Percentiles rank a stretch among this genome's conserved stretches.
These are phyloP conservation scores for Deilephila elpenor DNA, from an alignment of 2,888 invertebrate species.

Conservation along the genomic window DNA sequence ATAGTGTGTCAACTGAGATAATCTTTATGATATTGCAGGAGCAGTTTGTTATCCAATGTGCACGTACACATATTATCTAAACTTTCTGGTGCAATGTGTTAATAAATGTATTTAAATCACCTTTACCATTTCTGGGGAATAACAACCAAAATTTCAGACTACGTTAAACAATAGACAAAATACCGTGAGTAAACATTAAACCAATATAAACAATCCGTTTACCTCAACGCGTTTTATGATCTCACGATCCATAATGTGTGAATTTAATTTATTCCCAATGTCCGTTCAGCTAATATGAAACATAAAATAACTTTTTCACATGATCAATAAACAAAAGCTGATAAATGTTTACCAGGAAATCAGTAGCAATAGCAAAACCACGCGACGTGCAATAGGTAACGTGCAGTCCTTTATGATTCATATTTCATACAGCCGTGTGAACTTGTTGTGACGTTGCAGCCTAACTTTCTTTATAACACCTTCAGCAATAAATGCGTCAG, in stretches of 20 bases:
- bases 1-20: background rate
- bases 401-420: conserved; percentile 25
- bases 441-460: conserved; percentile 12
- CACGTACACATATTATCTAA: too few relatives aligned
- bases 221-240: background rate
- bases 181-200: background rate
- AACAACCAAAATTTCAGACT: too few relatives aligned
- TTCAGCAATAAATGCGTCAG: conserved; percentile 25
- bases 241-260: background rate
- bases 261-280: background rate
- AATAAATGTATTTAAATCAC: too few relatives aligned
- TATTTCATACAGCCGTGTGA: conserved; percentile 23
- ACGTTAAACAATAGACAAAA: background rate
- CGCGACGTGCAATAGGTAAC: conserved; percentile 28
- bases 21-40: background rate
- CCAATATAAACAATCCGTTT: background rate
- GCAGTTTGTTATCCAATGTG: background rate
- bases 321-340: conserved; percentile 13
- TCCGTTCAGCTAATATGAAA: background rate
- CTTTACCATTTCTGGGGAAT: too few relatives aligned
- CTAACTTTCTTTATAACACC: conserved; percentile 27
- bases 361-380: conserved; percentile 12
- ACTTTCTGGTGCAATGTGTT: too few relatives aligned
- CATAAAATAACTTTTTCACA: conserved; percentile 2
- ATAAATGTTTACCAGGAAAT: conserved; percentile 27